A percentile compares a stretch with the other conserved stretches of the same genome.
Conservation (phyloP, 1,140 invertebrate species). For the Lepidurus packardi region DNA sequence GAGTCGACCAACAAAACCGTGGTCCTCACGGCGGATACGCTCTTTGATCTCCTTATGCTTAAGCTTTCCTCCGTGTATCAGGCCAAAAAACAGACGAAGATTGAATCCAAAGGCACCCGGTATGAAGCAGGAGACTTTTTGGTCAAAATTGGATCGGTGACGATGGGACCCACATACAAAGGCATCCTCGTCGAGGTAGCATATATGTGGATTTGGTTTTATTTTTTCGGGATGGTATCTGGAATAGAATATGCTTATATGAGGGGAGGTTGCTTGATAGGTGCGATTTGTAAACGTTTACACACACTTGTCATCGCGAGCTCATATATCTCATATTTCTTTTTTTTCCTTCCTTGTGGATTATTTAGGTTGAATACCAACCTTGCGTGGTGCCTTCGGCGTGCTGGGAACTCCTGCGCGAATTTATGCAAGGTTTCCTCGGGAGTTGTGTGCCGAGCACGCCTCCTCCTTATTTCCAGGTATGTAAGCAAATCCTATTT, state of each 20-base stretch:
- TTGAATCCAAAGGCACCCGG: slow-evolving; percentile 85
- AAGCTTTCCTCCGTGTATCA: slow-evolving; percentile 81
- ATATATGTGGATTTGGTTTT: background rate
- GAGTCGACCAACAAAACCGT: slow-evolving; percentile 67
- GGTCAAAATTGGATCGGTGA: slow-evolving; percentile 87
- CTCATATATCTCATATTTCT: background rate
- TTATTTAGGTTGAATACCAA: slow-evolving; percentile 76
- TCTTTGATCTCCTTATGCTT: slow-evolving; percentile 85
- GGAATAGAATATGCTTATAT: slow-evolving; percentile 1
- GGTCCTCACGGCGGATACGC: slow-evolving; percentile 77
- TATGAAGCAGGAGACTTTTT: slow-evolving; percentile 92
- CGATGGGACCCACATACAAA: slow-evolving; percentile 88
- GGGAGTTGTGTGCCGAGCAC: slow-evolving; percentile 64
- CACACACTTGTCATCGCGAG: background rate
- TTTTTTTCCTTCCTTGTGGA: slow-evolving; percentile 30
- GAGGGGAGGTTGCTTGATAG: background rate
- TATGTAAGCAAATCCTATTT: slow-evolving; percentile 36
- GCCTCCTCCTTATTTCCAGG: slow-evolving; percentile 57
- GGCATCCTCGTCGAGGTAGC: slow-evolving; percentile 84
- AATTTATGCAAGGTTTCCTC: slow-evolving; percentile 86
- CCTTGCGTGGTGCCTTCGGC: slow-evolving; percentile 78
- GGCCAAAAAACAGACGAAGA: slow-evolving; percentile 75
- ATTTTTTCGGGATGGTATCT: background rate
- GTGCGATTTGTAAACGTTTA: background rate
- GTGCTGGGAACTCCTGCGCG: slow-evolving; percentile 86